These are phyloP conservation scores for Leptonema lineaticorne DNA, from an alignment of 1,140 invertebrate species.

Conservation along the genomic window DNA sequence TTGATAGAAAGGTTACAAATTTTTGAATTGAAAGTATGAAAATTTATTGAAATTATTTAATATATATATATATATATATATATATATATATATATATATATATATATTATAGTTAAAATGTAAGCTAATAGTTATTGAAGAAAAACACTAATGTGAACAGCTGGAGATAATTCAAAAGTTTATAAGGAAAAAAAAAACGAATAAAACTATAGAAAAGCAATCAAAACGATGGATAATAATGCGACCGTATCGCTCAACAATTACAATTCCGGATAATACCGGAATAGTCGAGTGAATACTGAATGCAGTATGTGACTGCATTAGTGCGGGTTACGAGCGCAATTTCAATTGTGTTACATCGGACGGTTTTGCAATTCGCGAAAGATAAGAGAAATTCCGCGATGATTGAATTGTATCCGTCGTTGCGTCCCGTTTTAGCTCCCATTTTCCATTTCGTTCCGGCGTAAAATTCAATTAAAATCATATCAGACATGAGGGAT, in stretches of 20 bases:
- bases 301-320: conserved; percentile 20
- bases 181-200: not conserved
- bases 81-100: too few species aligned
- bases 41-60: too few species aligned
- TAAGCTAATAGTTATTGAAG: not conserved
- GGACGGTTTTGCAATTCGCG: not conserved
- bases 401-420: conserved; percentile 13
- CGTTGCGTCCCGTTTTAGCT: conserved; percentile 7
- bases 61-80: too few species aligned
- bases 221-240: not conserved
- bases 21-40: too few species aligned
- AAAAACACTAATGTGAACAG: not conserved
- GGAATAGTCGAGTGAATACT: too few species aligned
- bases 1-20: too few species aligned
- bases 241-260: not conserved
- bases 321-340: conserved; percentile 4
- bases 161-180: not conserved
- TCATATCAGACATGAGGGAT: conserved; percentile 32
- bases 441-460: conserved; percentile 23
- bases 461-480: conserved; percentile 41
- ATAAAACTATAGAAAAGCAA: not conserved
- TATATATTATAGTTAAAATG: too few species aligned
- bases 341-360: conserved; percentile 10
- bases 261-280: conserved; percentile 18
- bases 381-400: conserved; percentile 12